These are phyloP conservation scores for Drosophila arizonae DNA, from an alignment of 1,140 invertebrate genomes.

Conservation along the genomic window DNA sequence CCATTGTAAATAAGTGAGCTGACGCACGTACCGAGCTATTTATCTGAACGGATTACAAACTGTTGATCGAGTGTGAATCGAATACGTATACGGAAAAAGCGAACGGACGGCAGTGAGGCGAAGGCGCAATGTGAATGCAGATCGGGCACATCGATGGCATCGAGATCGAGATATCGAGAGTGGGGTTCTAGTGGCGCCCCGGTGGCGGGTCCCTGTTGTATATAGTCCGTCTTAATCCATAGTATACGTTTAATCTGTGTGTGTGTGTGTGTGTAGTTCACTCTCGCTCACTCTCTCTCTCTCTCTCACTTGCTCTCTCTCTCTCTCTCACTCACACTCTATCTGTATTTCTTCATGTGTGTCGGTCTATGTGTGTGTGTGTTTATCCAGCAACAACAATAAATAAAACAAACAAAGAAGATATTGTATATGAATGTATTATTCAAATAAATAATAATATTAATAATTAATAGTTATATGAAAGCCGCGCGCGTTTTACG, in stretches of 20 bases:
- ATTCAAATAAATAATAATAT: conserved; percentile 18
- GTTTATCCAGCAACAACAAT: conserved; percentile 36
- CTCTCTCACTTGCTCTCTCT: not conserved
- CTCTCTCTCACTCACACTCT: not conserved
- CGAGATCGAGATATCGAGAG: conserved; percentile 48
- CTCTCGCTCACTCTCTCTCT: not conserved
- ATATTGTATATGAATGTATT: conserved; percentile 14
- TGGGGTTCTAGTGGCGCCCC: conserved; percentile 61
- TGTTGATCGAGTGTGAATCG: conserved; percentile 28
- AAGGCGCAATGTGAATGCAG: conserved; percentile 52
- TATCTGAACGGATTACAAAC: conserved; percentile 7
- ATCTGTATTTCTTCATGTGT: conserved; percentile 10
- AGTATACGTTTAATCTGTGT: conserved; percentile 26
- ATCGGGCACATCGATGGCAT: conserved; percentile 31
- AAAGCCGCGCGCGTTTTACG: conserved; percentile 38
- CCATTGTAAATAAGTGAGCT: conserved; percentile 63
- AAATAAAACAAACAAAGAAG: conserved; percentile 10
- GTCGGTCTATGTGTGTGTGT: conserved; percentile 20
- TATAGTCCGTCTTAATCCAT: conserved; percentile 60
- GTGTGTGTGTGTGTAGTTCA: not conserved
- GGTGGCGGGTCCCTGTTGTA: conserved; percentile 58
- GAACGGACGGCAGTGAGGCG: not conserved
- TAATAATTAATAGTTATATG: conserved; percentile 13
- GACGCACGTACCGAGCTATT: conserved; percentile 13
- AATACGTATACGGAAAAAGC: not conserved